Evolutionary conservation across 2,888 invertebrate species (phyloP).

Genomic region (Scaptomyza flava): DNA sequence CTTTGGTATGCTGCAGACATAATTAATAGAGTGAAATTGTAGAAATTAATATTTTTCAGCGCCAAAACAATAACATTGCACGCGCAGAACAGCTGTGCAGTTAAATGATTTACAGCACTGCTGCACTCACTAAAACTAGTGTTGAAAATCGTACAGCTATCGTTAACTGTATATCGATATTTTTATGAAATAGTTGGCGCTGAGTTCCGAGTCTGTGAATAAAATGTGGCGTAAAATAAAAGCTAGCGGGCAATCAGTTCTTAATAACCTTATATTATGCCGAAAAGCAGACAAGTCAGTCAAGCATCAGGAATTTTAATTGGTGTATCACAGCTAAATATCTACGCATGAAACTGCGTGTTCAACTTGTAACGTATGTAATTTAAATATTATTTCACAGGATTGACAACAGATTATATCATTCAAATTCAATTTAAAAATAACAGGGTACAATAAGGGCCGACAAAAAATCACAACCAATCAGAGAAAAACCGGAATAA

Average conservation of each 20-base stretch:
- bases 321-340: neutral
- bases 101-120: conserved; percentile 16
- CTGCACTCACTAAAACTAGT: neutral
- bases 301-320: neutral
- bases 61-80: conserved; percentile 59
- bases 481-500: conserved; percentile 57
- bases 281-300: neutral
- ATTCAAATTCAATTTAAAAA: neutral
- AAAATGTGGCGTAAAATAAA: neutral
- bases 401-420: neutral
- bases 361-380: neutral
- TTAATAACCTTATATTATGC: neutral
- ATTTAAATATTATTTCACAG: neutral
- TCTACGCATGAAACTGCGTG: neutral
- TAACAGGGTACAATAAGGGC: conserved; percentile 34
- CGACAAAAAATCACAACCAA: conserved; percentile 31
- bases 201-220: neutral
- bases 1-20: conserved; percentile 90
- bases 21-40: conserved; percentile 26
- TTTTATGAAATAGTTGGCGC: neutral
- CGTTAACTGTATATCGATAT: conserved; percentile 26
- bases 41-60: conserved; percentile 36
- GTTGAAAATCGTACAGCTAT: conserved; percentile 16
- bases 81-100: conserved; percentile 42
- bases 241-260: neutral